Conservation (phyloP, 2,797 vertebrate genomes). For the Scolopax rusticola region DNA sequence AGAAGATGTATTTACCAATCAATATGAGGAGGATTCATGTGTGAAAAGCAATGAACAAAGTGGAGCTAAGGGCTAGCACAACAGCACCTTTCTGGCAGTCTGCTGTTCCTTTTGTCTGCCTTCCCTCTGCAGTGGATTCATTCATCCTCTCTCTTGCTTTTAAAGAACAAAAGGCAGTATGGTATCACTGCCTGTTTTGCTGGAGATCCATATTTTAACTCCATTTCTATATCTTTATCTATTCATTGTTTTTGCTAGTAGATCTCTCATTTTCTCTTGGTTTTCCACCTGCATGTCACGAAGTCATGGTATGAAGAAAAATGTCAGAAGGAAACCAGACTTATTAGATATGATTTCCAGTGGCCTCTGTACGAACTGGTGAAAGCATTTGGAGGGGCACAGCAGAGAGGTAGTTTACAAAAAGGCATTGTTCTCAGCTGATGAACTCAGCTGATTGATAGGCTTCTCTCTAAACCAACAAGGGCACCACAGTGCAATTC, state of each 20-base stretch:
- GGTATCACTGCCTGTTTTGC: neutral
- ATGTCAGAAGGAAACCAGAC: neutral
- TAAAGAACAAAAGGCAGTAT: neutral
- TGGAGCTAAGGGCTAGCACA: neutral
- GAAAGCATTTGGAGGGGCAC: neutral
- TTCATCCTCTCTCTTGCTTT: neutral
- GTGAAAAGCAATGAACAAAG: neutral
- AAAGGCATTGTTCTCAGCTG: fast-evolving
- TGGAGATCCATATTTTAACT: neutral
- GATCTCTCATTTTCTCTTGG: neutral
- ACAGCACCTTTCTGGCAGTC: neutral
- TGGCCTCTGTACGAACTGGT: neutral
- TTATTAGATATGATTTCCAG: neutral
- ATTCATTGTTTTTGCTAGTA: neutral
- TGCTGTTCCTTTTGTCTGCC: neutral
- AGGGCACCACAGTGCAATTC: neutral
- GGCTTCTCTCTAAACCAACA: neutral
- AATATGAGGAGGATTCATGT: neutral
- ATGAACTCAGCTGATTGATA: neutral
- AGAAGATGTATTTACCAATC: neutral
- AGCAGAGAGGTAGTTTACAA: neutral
- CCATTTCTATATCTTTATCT: neutral
- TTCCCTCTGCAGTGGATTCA: neutral
- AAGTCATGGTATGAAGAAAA: neutral
- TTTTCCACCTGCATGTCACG: fast-evolving